phyloP scores from a whole-genome alignment of 2,797 vertebrate species.

The Cossypha caffra region DNA sequence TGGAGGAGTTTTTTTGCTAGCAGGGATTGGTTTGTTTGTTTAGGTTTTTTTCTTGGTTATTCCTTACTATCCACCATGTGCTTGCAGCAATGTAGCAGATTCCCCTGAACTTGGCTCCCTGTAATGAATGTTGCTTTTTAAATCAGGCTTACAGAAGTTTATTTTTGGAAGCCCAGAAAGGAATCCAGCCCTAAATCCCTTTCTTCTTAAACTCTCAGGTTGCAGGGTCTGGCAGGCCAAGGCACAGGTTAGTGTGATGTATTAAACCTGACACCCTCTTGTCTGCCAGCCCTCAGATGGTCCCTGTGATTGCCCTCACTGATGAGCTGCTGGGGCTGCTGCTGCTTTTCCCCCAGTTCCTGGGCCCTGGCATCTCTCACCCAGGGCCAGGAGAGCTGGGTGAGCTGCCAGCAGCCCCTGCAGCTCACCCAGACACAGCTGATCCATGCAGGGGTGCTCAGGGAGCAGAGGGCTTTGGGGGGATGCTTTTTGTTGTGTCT shows the following conservation, averaged over 20 bases:
- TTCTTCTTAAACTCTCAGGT: constrained; percentile 55
- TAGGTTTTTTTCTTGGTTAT: neutral
- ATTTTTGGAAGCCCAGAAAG: constrained; percentile 69
- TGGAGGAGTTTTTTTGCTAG: neutral
- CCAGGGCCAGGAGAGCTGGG: fast-evolving
- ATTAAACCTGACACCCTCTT: constrained; percentile 55
- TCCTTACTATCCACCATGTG: neutral
- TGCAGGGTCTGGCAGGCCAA: constrained; percentile 41
- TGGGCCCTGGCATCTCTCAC: neutral
- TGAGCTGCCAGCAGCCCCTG: neutral
- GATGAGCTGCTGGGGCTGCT: neutral
- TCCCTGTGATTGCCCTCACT: neutral
- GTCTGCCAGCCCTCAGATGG: neutral
- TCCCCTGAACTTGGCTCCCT: neutral
- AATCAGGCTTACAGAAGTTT: neutral
- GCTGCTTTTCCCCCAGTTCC: neutral
- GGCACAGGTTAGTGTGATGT: neutral
- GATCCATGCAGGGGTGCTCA: fast-evolving
- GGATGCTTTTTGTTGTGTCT: fast-evolving
- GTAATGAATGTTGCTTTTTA: neutral
- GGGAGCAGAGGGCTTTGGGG: neutral
- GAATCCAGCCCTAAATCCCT: constrained; percentile 68
- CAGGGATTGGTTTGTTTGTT: neutral
- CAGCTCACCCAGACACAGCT: neutral
- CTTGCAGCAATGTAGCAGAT: neutral